These are phyloP conservation scores for Lasiurus borealis DNA, from an alignment of 2,113 vertebrate species.

Conservation along the genomic window DNA sequence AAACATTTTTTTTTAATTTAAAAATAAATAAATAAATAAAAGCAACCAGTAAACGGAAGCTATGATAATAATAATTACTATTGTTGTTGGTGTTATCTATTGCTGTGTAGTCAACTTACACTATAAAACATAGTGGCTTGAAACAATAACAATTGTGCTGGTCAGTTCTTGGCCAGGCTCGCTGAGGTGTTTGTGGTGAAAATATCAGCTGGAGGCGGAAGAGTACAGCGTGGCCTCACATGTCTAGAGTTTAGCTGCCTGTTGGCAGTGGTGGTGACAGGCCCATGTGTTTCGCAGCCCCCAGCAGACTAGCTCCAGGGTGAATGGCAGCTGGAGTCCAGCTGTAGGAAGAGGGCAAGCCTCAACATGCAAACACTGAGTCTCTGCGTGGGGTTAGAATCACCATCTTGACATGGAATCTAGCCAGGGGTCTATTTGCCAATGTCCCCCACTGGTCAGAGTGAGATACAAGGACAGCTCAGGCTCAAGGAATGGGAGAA, in stretches of 20 bases:
- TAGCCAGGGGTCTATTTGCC: neutral
- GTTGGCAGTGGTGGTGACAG: neutral
- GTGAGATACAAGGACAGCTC: neutral
- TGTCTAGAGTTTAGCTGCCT: neutral
- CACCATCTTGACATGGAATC: too few species aligned
- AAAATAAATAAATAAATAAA: too few species aligned
- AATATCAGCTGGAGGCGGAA: neutral
- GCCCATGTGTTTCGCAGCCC: neutral
- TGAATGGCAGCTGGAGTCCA: neutral
- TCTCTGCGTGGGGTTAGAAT: neutral
- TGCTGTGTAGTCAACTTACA: neutral
- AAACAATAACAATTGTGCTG: neutral
- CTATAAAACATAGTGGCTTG: neutral
- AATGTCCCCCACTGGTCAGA: neutral
- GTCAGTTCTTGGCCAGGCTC: neutral
- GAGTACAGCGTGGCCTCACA: neutral
- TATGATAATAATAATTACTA: neutral
- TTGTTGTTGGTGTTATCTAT: neutral
- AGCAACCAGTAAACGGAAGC: too few species aligned
- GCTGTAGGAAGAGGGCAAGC: neutral
- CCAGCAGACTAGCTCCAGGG: neutral
- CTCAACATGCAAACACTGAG: neutral
- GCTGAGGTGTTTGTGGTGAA: neutral
- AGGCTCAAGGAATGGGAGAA: neutral
- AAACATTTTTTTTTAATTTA: too few species aligned